A percentile compares a stretch with the other conserved stretches of the same genome.
Conservation (phyloP, 2,113 vertebrate genomes). For the Genyomyrus donnyi region DNA sequence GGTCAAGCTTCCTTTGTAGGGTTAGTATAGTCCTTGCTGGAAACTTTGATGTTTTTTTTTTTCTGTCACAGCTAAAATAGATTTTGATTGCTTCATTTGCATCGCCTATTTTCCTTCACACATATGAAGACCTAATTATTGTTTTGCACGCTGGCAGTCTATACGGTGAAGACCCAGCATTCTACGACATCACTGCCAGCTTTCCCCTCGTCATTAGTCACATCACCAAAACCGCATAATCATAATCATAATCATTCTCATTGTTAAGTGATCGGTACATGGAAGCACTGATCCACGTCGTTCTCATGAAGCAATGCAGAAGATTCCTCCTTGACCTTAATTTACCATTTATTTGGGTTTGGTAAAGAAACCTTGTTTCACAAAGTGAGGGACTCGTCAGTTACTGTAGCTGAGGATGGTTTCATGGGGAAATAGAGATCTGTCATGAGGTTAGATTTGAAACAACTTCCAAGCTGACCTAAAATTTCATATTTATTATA, state of each 20-base stretch:
- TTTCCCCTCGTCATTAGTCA: not conserved
- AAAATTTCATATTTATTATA: not conserved
- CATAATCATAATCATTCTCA: not conserved
- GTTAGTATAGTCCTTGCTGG: not conserved
- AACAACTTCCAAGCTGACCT: not conserved
- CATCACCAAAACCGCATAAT: not conserved
- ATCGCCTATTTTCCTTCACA: not conserved
- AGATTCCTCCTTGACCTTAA: not conserved
- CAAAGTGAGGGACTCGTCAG: not conserved
- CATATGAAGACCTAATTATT: not conserved
- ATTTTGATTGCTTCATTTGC: conserved; percentile 14
- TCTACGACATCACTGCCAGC: not conserved
- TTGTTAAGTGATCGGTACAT: not conserved
- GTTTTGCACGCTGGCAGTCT: not conserved
- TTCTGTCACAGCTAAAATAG: not conserved
- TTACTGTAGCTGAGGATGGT: not conserved
- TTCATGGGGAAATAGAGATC: not conserved
- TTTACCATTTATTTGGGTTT: not conserved
- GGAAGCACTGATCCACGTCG: not conserved
- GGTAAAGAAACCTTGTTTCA: not conserved
- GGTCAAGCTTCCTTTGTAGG: not conserved
- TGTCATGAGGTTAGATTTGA: not conserved
- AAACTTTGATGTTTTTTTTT: not conserved
- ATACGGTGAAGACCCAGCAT: not conserved
- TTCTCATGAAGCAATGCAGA: not conserved